Evolutionary conservation across 2,888 invertebrate species (phyloP).

Genomic region (Leptinotarsa tumamoca): DNA sequence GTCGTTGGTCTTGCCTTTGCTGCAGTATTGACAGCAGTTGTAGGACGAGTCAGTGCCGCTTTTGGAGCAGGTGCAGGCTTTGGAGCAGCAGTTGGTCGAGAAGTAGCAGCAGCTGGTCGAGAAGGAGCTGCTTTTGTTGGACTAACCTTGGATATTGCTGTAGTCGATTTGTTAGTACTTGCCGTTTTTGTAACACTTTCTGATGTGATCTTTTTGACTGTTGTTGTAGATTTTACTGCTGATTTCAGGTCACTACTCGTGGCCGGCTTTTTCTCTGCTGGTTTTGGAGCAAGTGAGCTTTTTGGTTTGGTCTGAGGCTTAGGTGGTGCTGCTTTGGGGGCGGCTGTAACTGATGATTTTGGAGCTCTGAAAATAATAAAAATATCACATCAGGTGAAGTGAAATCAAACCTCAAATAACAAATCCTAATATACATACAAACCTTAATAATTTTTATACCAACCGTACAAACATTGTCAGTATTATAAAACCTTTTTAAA

Average conservation of each 20-base stretch:
- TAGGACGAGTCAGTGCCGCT: conserved; percentile 28
- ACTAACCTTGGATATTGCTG: conserved; percentile 27
- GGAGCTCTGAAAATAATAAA: conserved; percentile 24
- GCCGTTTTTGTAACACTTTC: conserved; percentile 38
- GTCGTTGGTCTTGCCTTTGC: conserved; percentile 52
- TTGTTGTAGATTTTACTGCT: conserved; percentile 45
- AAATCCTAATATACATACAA: no score
- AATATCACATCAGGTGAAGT: no score
- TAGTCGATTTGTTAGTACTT: conserved; percentile 18
- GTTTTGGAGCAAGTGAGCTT: conserved; percentile 46
- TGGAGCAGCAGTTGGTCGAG: conserved; percentile 43
- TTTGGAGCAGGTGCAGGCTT: conserved; percentile 30
- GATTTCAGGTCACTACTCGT: conserved; percentile 71
- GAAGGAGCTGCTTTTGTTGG: conserved; percentile 41
- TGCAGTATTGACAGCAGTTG: conserved; percentile 41
- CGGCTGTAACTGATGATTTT: conserved; percentile 42
- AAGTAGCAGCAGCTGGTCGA: conserved; percentile 39
- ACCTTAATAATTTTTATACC: no score
- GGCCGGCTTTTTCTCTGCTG: conserved; percentile 69
- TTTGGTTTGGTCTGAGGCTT: conserved; percentile 51
- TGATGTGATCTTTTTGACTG: conserved; percentile 39
- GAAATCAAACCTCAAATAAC: no score
- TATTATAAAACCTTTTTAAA: no score
- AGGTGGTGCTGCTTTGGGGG: conserved; percentile 42
- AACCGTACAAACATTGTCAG: no score